Evolutionary conservation across 2,888 invertebrate species (phyloP).

Genomic region (Campopleginae sp.): DNA sequence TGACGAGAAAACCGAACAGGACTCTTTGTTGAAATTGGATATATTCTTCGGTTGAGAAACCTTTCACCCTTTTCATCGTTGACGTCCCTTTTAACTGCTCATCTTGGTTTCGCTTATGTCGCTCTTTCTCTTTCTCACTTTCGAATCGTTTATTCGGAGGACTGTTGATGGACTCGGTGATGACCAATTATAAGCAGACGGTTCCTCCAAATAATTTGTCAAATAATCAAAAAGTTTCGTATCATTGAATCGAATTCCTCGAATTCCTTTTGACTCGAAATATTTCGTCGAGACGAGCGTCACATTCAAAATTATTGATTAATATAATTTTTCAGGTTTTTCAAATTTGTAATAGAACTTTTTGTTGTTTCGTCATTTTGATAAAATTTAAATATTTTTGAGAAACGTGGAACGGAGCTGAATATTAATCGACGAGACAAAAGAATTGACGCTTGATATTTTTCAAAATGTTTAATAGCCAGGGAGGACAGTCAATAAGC

Average conservation of each 20-base stretch:
- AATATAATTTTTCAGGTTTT: no score
- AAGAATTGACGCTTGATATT: not conserved
- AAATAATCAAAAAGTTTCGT: not conserved
- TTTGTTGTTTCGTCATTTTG: not conserved
- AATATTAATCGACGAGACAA: not conserved
- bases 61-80: slow-evolving; percentile 69
- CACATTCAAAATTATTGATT: no score
- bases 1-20: slow-evolving; percentile 53
- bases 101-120: slow-evolving; percentile 11
- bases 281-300: no score
- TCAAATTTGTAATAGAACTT: no score
- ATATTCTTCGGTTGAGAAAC: slow-evolving; percentile 46
- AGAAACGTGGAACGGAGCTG: not conserved
- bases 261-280: no score
- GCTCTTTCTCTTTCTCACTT: slow-evolving; percentile 20
- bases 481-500: not conserved
- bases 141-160: slow-evolving; percentile 26
- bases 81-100: slow-evolving; percentile 15
- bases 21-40: slow-evolving; percentile 70
- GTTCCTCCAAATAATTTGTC: not conserved
- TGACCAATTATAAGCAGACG: slow-evolving; percentile 36
- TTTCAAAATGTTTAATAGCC: not conserved
- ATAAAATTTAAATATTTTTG: not conserved
- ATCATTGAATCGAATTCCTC: no score
- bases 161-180: slow-evolving; percentile 13